Base-by-base conservation (phyloP, 2,888 invertebrate genomes). In the Unio delphinus region DNA sequence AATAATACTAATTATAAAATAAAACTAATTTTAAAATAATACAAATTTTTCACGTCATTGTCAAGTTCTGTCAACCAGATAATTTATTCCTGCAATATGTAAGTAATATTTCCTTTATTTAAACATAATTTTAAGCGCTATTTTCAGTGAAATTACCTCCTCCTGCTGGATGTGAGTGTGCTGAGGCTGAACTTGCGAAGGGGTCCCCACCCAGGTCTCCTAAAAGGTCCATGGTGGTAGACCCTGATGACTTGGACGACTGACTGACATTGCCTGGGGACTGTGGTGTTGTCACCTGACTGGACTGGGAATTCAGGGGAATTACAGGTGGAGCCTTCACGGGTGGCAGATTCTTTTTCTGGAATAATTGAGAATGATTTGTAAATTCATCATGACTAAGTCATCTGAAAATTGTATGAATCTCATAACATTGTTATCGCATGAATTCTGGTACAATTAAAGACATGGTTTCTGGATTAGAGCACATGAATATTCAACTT, bases 141-240 rank as follows among this genome's bases (percentile, higher is more conserved):
- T 6, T 26, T 28, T 28, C 0, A 17, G 28, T 28, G 57, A 30
- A 26, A 65, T 23, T 59, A 68, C 75, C 77, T 55, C 76, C 70
- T 70, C 78, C 79, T 67, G 76, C 69, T 15, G 80, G 65, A 65
- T 77, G 64, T 56, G 75, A 72, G 55, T 82, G 65, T 20, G 80
- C 73, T 20, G 87, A 79, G 6, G 85, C 76, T 17, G 83, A 82
- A 61, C 82, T 80, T 6, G 87, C 86, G 74, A 89, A 88, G 0
- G 89, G 89, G 72, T 89, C 89, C 18, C 86, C 86, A 8, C 88
- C 88, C 26, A 90, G 80, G 67, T 90, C 90, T 28, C 88, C 87
- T 17, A 90, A 78, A 26, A 90, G 79, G 80, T 90, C 89, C 76
- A 88, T 82, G 8, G 75, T 80, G 30, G 79, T 76, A 70, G 72